These are phyloP conservation scores for Noctuana brunneofusca DNA, from an alignment of 2,888 invertebrate genomes.

Conservation along the genomic window DNA sequence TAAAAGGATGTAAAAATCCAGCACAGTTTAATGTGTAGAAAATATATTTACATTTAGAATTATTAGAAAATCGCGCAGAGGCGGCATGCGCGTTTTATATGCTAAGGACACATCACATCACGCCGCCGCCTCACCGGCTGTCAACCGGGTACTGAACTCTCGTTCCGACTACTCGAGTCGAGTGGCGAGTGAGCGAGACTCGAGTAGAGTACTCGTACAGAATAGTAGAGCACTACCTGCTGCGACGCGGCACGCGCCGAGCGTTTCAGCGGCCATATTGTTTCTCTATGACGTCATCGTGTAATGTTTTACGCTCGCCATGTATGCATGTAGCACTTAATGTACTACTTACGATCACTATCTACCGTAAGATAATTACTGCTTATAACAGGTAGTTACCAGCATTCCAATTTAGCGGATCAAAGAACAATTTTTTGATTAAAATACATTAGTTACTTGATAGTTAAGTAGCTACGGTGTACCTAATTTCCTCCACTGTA, in stretches of 20 bases:
- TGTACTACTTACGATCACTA: not conserved
- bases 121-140: conserved; percentile 80
- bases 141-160: conserved; percentile 81
- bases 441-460: no score
- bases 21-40: conserved; percentile 62
- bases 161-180: conserved; percentile 43
- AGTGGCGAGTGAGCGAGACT: conserved; percentile 46
- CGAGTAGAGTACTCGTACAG: conserved; percentile 48
- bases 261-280: conserved; percentile 71
- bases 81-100: conserved; percentile 72
- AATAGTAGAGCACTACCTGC: conserved; percentile 53
- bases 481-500: no score
- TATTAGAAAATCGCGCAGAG: conserved; percentile 73
- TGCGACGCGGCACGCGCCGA: conserved; percentile 56
- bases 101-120: conserved; percentile 55
- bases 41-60: conserved; percentile 63
- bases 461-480: no score
- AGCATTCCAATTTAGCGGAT: no score
- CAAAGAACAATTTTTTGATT: no score
- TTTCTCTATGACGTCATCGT: conserved; percentile 66
- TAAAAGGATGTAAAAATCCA: conserved; percentile 21
- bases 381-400: no score
- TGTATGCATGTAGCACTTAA: not conserved
- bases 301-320: conserved; percentile 31
- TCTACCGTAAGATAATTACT: no score